Base-by-base conservation (phyloP, 2,888 invertebrate species). In the Hipparchia semele region DNA sequence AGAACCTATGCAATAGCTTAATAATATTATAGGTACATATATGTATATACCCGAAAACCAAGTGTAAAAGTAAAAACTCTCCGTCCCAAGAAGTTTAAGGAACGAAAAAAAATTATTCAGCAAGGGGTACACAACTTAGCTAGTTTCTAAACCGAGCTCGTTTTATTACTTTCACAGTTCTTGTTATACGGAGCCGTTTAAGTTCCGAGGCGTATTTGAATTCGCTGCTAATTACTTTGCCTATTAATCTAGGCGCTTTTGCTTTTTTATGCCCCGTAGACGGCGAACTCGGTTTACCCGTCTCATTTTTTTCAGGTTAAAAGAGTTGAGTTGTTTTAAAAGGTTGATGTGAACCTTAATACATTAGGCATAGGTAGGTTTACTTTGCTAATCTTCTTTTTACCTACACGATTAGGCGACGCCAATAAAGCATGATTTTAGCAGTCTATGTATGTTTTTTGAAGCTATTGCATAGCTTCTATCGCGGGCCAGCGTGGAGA, bases 181-280 rank as follows among this genome's bases (percentile, higher is more conserved):
- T 67, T 67, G 58, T 67, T 67, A 67, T 67, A 67, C 56, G 9
- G 67, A 67, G 46, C 58, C 58, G 56, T 67, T 67, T 67, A 67
- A 67, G 67, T 67, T 67, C 67, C 67, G 56, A 67, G 67, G 67
- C 67, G 56, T 67, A 67, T 67, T 67, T 67, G 67, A 67, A 67
- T 67, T 67, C 67, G 46, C 58, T 78, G 74, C 80, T 82, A 84
- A 84, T 84, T 84, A 80, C 82, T 82, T 80, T 75, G 76, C 80
- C 80, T 79, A 82, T 84, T 82, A 83, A 83, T 83, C 79, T 78
- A 53, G 58, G 12, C 56, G 67, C 58, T 45, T 67, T 67, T 46
- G 45, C 67, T 67, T 67, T 66, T 65, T 66, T 65, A 12, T 0
- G 2, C n/a, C n/a, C 45, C 45, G 67, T 46, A 67, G 46, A 46